A percentile compares a stretch with the other conserved stretches of the same genome.
Conservation (phyloP, 2,797 vertebrate genomes). For the Anabacerthia variegaticeps region DNA sequence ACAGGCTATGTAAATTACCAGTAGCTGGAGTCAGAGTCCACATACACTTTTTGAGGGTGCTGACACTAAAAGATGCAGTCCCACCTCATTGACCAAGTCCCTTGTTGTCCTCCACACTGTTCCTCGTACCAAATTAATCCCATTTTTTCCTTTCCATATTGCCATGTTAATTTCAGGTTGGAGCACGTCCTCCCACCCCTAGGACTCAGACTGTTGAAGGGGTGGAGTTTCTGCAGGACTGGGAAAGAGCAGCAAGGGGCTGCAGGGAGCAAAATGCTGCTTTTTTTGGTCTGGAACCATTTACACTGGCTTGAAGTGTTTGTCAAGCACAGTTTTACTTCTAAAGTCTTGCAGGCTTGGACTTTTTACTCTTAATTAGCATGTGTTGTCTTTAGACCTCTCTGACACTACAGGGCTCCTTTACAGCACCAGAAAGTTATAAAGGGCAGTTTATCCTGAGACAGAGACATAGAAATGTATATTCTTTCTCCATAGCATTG, state of each 20-base stretch:
- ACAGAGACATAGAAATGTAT: background rate
- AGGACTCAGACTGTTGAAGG: background rate
- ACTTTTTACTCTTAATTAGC: background rate
- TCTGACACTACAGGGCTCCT: background rate
- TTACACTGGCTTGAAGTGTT: background rate
- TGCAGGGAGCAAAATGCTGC: background rate
- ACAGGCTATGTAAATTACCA: background rate
- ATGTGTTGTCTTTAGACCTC: background rate
- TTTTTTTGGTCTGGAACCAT: background rate
- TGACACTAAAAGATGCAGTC: background rate
- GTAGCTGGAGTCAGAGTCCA: background rate
- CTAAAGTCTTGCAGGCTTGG: background rate
- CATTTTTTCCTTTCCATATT: background rate
- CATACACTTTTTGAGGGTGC: rapidly evolving
- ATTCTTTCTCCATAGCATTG: background rate
- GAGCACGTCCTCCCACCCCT: background rate
- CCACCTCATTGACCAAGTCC: background rate
- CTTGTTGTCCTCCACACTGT: background rate
- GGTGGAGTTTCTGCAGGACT: background rate
- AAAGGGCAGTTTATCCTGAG: background rate
- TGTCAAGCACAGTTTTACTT: background rate
- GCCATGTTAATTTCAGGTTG: background rate
- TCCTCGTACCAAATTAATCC: background rate
- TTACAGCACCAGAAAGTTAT: background rate
- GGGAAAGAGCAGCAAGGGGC: background rate